phyloP scores from a whole-genome alignment of 2,888 invertebrate species.

The Polymixis flavicincta region DNA sequence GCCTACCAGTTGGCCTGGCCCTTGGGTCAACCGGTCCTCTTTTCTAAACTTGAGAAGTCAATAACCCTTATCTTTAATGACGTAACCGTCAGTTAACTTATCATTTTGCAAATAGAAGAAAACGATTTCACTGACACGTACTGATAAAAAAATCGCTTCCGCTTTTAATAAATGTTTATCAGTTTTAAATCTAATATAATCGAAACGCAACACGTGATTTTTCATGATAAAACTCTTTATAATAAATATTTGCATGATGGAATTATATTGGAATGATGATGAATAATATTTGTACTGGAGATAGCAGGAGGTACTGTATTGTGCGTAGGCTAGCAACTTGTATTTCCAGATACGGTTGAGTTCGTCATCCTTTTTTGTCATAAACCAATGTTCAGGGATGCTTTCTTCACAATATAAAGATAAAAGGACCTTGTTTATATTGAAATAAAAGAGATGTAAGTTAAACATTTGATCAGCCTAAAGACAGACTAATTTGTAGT shows the following conservation, averaged over 20 bases:
- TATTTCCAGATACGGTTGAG: constrained; percentile 5
- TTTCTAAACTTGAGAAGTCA: constrained; percentile 36
- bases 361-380: constrained; percentile 12
- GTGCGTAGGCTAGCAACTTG: constrained; percentile 6
- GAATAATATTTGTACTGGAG: constrained; percentile 11
- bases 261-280: too few species aligned
- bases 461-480: background rate
- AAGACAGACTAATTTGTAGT: too few species aligned
- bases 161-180: constrained; percentile 44
- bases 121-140: constrained; percentile 6
- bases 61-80: constrained; percentile 26
- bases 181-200: constrained; percentile 18
- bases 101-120: constrained; percentile 22
- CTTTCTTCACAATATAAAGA: background rate
- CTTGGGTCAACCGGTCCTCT: constrained; percentile 15
- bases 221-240: constrained; percentile 13
- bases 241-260: too few species aligned
- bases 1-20: constrained; percentile 6
- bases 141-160: constrained; percentile 18
- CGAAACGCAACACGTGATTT: constrained; percentile 36
- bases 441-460: background rate
- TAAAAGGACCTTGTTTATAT: background rate
- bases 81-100: constrained; percentile 6
- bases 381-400: background rate
- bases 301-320: constrained; percentile 7